phyloP scores from a whole-genome alignment of 1,140 invertebrate genomes.

The Drosophila takahashii region DNA sequence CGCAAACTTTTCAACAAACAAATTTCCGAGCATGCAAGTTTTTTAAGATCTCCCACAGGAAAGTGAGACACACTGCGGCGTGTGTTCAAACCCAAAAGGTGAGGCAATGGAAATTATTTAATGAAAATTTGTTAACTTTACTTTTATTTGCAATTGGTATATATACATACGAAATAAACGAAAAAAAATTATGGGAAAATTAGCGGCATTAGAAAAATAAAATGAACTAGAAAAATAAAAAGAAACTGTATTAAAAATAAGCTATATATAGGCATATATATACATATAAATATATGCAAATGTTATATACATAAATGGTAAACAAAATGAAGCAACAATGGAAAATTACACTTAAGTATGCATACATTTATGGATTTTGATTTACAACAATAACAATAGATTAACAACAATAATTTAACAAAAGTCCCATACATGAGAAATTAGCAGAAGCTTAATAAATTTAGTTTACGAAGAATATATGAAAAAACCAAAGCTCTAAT shows the following conservation, averaged over 20 bases:
- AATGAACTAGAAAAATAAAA: conserved; percentile 38
- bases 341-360: conserved; percentile 68
- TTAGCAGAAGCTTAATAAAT: conserved; percentile 33
- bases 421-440: conserved; percentile 10
- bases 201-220: conserved; percentile 51
- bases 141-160: conserved; percentile 59
- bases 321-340: conserved; percentile 54
- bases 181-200: conserved; percentile 38
- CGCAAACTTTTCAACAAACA: not conserved
- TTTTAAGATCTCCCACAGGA: conserved; percentile 41
- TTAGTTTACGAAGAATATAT: conserved; percentile 23
- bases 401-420: conserved; percentile 1
- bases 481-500: conserved; percentile 18
- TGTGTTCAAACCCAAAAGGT: conserved; percentile 29
- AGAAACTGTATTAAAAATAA: conserved; percentile 53
- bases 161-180: conserved; percentile 39
- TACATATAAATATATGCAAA: conserved; percentile 52
- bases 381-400: conserved; percentile 25
- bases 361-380: conserved; percentile 53
- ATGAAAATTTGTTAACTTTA: conserved; percentile 26
- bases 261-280: conserved; percentile 68
- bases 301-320: conserved; percentile 72
- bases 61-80: conserved; percentile 30
- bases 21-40: conserved; percentile 4
- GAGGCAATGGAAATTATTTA: conserved; percentile 26